Percentiles rank a stretch among this genome's conserved stretches.
These are phyloP conservation scores for Manduca sexta DNA, from an alignment of 1,140 invertebrate species.

Conservation along the genomic window DNA sequence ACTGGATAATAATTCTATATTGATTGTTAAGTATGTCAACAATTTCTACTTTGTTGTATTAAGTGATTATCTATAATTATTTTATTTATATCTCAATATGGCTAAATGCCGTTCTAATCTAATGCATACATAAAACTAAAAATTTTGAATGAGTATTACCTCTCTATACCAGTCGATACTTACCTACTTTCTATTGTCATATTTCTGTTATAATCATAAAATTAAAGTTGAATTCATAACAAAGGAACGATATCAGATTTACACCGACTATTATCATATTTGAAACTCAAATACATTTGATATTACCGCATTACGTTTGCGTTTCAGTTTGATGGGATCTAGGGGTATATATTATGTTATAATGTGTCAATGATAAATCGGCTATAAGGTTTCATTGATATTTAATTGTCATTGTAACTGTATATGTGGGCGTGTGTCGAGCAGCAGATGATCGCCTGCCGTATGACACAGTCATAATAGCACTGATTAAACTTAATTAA, in stretches of 20 bases:
- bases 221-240: constrained; percentile 4
- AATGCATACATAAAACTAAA: too few species aligned
- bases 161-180: too few species aligned
- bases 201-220: not conserved
- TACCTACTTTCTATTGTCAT: too few species aligned
- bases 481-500: constrained; percentile 73
- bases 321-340: too few species aligned
- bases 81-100: too few species aligned
- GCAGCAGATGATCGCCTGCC: constrained; percentile 51
- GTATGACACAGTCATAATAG: constrained; percentile 33
- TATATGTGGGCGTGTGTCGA: constrained; percentile 58
- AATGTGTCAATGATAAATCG: not conserved
- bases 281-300: not conserved
- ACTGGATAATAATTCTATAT: too few species aligned
- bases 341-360: constrained; percentile 3
- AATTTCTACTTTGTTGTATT: too few species aligned
- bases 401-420: constrained; percentile 36
- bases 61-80: too few species aligned
- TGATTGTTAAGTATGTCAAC: too few species aligned
- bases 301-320: not conserved
- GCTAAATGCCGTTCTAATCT: too few species aligned
- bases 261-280: constrained; percentile 2
- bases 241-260: constrained; percentile 10
- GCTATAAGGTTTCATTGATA: constrained; percentile 40
- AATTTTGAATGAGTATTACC: too few species aligned